Evolutionary conservation across 2,797 vertebrate genomes (phyloP), one percentile per base, ranked within the genome.

Genomic region (Rallus crepitans): DNA sequence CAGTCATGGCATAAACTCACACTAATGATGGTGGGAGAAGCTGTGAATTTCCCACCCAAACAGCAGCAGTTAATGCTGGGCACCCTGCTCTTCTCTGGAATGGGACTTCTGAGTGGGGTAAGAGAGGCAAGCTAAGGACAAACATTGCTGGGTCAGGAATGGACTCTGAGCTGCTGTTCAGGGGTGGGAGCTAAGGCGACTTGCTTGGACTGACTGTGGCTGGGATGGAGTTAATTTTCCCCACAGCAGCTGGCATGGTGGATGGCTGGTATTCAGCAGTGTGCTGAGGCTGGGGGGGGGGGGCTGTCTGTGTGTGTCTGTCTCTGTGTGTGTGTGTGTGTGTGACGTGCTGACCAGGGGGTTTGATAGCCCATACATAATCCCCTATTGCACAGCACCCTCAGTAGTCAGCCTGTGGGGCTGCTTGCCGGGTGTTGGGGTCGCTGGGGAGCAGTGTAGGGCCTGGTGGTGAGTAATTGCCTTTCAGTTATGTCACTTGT

Each of bases 381-480:
- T 4, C n/a, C 37, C 3, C 3, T 5, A 7, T 52, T 11, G 0
- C 6, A 1, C 35, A 10, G 4, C 0, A 2, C 57, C 6, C 72
- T 50, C 28, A 10, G 24, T 45, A 9, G 4, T 15, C 7, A 53
- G 5, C 39, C 31, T 3, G 2, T 21, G 21, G 11, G 12, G 8
- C 11, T 13, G 23, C 20, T 61, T 25, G 13, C 52, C 28, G 11
- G 45, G n/a, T 15, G 5, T 9, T 18, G 35, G 4, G 2, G 21
- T 52, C 11, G 18, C 12, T 3, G 10, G 53, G n/a, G 28, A 5
- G 15, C 35, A 21, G 45, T 6, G 3, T 28, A 24, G 31, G 12
- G 31, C 1, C 31, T 19, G 35, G 17, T 20, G 18, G 55, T 12
- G 8, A 28, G 28, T 39, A 25, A 5, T 3, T 63, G 48, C 15